These are phyloP conservation scores for Stictocephala bisonia DNA, from an alignment of 2,888 invertebrate genomes.

Conservation along the genomic window DNA sequence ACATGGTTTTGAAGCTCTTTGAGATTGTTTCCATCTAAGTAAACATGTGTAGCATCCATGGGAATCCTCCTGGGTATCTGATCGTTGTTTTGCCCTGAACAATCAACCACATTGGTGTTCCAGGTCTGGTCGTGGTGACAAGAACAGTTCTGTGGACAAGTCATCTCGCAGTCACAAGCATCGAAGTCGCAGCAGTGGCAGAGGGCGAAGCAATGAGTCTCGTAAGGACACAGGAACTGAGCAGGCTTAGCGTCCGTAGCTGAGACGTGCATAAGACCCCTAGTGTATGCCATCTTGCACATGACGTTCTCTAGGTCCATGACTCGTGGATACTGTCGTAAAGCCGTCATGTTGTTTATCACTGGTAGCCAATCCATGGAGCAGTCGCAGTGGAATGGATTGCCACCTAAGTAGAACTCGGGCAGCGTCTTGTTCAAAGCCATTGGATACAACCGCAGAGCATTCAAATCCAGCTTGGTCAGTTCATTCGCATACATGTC, in stretches of 20 bases:
- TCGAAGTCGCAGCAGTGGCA: slow-evolving; percentile 98
- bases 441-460: slow-evolving; percentile 81
- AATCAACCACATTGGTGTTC: slow-evolving; percentile 93
- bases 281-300: slow-evolving; percentile 87
- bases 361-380: slow-evolving; percentile 95
- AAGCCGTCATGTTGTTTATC: slow-evolving; percentile 85
- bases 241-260: slow-evolving; percentile 81
- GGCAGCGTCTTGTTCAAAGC: slow-evolving; percentile 80
- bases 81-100: slow-evolving; percentile 81
- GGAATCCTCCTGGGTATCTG: slow-evolving; percentile 89
- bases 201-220: slow-evolving; percentile 91
- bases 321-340: slow-evolving; percentile 84
- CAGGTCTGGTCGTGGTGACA: slow-evolving; percentile 96
- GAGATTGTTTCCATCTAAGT: slow-evolving; percentile 90
- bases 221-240: slow-evolving; percentile 92
- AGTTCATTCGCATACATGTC: slow-evolving; percentile 92
- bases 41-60: slow-evolving; percentile 94
- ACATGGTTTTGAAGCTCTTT: slow-evolving; percentile 86
- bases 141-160: slow-evolving; percentile 92
- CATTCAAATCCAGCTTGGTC: slow-evolving; percentile 83
- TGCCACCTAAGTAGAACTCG: slow-evolving; percentile 91
- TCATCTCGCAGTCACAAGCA: slow-evolving; percentile 97
- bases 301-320: slow-evolving; percentile 90
- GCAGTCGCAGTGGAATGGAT: slow-evolving; percentile 95
- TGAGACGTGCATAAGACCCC: slow-evolving; percentile 82